Percentiles rank a stretch among this genome's conserved stretches.
Evolutionary conservation across 2,888 invertebrate species (phyloP).

Genomic region (Drosophila peninsularis): DNA sequence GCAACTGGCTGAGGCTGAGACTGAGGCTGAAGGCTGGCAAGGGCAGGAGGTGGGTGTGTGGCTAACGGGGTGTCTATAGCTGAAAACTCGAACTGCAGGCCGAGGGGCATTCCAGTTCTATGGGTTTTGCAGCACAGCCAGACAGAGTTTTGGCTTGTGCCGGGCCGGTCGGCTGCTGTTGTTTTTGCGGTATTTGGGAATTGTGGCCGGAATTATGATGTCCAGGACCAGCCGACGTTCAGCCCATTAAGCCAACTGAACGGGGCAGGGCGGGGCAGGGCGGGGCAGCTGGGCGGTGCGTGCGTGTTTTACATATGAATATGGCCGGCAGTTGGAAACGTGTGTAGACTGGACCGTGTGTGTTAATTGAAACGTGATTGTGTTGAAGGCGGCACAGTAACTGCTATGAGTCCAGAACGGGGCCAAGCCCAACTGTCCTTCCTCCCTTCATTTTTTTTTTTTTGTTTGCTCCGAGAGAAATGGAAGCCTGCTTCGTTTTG

Average conservation of each 20-base stretch:
- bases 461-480: background rate
- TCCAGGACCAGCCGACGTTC: slow-evolving; percentile 43
- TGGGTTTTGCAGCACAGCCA: slow-evolving; percentile 19
- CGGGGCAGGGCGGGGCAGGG: background rate
- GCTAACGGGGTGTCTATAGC: slow-evolving; percentile 15
- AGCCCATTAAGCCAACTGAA: slow-evolving; percentile 59
- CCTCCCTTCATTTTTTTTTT: no score
- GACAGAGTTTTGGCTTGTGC: slow-evolving; percentile 37
- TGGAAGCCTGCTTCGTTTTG: slow-evolving; percentile 46
- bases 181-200: slow-evolving; percentile 78
- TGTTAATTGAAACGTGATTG: slow-evolving; percentile 79
- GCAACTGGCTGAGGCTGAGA: slow-evolving; percentile 15
- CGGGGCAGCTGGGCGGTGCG: slow-evolving; percentile 54
- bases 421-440: background rate
- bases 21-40: background rate
- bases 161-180: slow-evolving; percentile 34
- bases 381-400: slow-evolving; percentile 35
- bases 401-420: slow-evolving; percentile 11
- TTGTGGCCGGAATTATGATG: slow-evolving; percentile 78
- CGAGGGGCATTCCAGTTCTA: slow-evolving; percentile 21
- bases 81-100: slow-evolving; percentile 24
- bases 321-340: slow-evolving; percentile 31
- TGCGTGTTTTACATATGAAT: slow-evolving; percentile 79
- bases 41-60: background rate
- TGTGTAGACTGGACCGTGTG: slow-evolving; percentile 44